phyloP scores from a whole-genome alignment of 2,113 vertebrate genomes.

The Lamprologus tigripictilis region DNA sequence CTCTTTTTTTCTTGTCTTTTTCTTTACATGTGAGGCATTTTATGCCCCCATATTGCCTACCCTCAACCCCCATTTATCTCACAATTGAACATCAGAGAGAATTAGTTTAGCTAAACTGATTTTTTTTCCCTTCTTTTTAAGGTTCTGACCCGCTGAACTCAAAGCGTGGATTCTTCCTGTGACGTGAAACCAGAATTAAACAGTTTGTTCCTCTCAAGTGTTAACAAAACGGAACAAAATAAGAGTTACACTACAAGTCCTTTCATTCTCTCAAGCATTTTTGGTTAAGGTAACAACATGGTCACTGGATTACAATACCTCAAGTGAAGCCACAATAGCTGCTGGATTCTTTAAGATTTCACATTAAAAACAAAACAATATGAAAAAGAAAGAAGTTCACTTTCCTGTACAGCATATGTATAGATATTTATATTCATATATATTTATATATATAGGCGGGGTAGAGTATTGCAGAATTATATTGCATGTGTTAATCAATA shows the following conservation, averaged over 20 bases:
- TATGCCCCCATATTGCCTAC: neutral
- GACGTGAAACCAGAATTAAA: conserved; percentile 12
- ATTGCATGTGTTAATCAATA: conserved; percentile 74
- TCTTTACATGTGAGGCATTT: conserved; percentile 11
- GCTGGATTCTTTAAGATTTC: conserved; percentile 68
- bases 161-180: neutral
- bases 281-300: conserved; percentile 71
- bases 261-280: conserved; percentile 55
- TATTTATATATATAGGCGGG: conserved; percentile 71
- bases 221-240: neutral
- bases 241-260: conserved; percentile 25
- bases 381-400: conserved; percentile 44
- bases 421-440: conserved; percentile 66
- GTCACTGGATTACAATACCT: conserved; percentile 66
- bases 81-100: neutral
- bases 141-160: conserved; percentile 21
- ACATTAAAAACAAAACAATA: conserved; percentile 53
- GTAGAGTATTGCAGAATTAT: conserved; percentile 75
- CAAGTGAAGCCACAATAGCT: conserved; percentile 68
- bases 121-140: neutral
- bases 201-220: neutral
- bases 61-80: neutral
- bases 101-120: conserved; percentile 34
- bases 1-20: neutral
- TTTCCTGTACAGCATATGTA: conserved; percentile 69